These are phyloP conservation scores for Zaprionus davidi DNA, from an alignment of 1,140 invertebrate species.

Conservation along the genomic window DNA sequence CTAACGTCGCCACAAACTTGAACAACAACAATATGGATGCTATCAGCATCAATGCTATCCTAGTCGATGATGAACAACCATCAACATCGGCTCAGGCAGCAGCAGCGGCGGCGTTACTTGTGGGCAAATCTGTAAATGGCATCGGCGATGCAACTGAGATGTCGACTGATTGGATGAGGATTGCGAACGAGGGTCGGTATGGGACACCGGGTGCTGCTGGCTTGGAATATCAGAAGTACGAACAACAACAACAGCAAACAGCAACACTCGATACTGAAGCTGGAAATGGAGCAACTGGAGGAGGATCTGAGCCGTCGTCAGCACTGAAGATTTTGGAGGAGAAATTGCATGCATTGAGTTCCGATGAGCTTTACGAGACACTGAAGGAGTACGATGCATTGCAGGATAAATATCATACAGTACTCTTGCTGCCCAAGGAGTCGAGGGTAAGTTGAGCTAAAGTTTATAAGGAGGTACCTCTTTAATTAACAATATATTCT, in stretches of 20 bases:
- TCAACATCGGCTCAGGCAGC: conserved; percentile 81
- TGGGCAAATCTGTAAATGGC: conserved; percentile 57
- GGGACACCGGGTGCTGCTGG: conserved; percentile 84
- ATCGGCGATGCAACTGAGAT: conserved; percentile 74
- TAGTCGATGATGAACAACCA: conserved; percentile 74
- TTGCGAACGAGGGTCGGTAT: conserved; percentile 84
- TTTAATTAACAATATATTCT: conserved; percentile 14
- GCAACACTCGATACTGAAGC: conserved; percentile 54
- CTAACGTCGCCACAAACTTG: conserved; percentile 36
- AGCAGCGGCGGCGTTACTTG: conserved; percentile 40
- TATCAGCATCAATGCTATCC: conserved; percentile 74
- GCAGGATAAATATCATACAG: conserved; percentile 89
- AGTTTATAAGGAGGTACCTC: background rate
- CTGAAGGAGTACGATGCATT: conserved; percentile 89
- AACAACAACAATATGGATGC: conserved; percentile 66
- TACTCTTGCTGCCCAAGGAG: conserved; percentile 86
- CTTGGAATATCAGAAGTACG: conserved; percentile 83
- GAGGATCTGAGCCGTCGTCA: conserved; percentile 44
- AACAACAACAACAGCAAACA: conserved; percentile 66
- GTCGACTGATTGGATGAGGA: conserved; percentile 84
- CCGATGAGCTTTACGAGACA: conserved; percentile 86
- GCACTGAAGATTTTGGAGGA: conserved; percentile 68
- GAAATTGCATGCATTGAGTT: conserved; percentile 67
- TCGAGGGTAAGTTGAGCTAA: conserved; percentile 84
- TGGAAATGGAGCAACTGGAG: conserved; percentile 43